phyloP scores from a whole-genome alignment of 2,888 invertebrate species.

The Habrosyne pyritoides region DNA sequence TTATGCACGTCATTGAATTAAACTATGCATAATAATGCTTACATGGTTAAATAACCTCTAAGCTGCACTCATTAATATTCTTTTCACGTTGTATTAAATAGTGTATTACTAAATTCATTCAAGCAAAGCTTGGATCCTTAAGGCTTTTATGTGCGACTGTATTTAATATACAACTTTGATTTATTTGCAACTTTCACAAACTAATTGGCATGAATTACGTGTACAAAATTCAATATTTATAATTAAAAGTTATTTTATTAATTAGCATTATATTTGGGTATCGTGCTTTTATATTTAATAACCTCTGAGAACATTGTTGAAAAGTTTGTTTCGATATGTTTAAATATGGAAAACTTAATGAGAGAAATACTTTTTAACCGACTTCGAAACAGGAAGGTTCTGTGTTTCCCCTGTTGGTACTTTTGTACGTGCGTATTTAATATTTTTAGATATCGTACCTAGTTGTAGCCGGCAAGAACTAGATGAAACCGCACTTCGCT shows the following conservation, averaged over 20 bases:
- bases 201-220: constrained; percentile 2
- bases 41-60: neutral
- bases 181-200: neutral
- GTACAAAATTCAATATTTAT: neutral
- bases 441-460: too few species aligned
- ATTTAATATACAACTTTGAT: neutral
- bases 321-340: neutral
- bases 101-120: neutral
- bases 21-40: too few species aligned
- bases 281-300: neutral
- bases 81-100: neutral
- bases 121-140: neutral
- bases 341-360: neutral
- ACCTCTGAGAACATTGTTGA: neutral
- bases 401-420: too few species aligned
- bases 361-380: too few species aligned
- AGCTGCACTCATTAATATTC: neutral
- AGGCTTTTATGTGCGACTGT: neutral
- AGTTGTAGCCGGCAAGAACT: too few species aligned
- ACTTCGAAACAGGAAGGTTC: too few species aligned
- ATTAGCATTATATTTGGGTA: neutral
- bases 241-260: neutral
- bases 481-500: too few species aligned
- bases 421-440: too few species aligned
- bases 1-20: too few species aligned